Base-by-base conservation (phyloP, 2,888 invertebrate genomes). In the Phrixothrix hirtus region DNA sequence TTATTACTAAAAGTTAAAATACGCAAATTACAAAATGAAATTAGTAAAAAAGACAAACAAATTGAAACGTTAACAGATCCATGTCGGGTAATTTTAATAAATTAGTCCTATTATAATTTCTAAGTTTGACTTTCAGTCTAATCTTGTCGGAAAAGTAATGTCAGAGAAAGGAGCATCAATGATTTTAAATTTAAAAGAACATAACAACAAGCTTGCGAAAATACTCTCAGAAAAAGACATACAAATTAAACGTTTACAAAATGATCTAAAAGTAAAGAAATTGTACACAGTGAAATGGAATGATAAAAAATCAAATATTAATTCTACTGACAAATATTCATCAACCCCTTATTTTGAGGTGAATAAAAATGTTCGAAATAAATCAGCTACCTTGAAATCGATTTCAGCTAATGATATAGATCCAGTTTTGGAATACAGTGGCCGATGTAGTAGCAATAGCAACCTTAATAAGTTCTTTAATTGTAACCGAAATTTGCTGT, bases 1-100 rank as follows among this genome's bases (percentile, higher is more conserved):
- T 63, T 68, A 38, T 43, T 67, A 37, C 51, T 69, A 7, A 71
- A 70, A 59, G 67, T 70, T 10, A 68, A 67, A 61, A 58, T 68
- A 52, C 64, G 68, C 5, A 64, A 66, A 50, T 42, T 71, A 26
- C 61, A 66, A 47, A 64, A 59, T 42, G 68, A 69, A 50, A 41
- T 69, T 37, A 57, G 57, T 11, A 66, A 67, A 36, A 68, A 65
- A 58, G 63, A 70, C 21, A 62, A 58, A 48, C 64, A 67, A 37
- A 64, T 70, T 25, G 67, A 70, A 38, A 61, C 55, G 50, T 55
- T 69, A 38, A 51, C 65, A 44, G 62, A 63, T 54, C 68, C 67
- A 12, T 51, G 37, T 32, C 58, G 60, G 54, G 64, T 63, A 57
- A n/a, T 31, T 15, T 26, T 32, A 13, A 15, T 25, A 12, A 6